These are phyloP conservation scores for Noctua pronuba DNA, from an alignment of 2,888 invertebrate species.

Conservation along the genomic window DNA sequence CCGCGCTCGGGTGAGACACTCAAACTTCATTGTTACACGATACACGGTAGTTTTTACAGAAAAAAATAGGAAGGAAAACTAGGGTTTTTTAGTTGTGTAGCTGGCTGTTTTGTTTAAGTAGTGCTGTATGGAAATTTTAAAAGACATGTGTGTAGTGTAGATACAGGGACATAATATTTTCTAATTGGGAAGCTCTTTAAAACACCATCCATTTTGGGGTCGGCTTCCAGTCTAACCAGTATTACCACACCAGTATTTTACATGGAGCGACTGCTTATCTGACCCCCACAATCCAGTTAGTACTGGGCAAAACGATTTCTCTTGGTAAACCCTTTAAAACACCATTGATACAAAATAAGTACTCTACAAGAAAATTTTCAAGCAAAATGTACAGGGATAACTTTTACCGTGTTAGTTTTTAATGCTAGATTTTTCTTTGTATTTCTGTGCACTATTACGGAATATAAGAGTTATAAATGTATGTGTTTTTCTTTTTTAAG, in stretches of 20 bases:
- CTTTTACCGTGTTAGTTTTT: neutral
- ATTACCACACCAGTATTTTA: too few relatives aligned
- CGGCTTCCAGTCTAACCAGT: too few relatives aligned
- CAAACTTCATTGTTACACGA: conserved; percentile 62
- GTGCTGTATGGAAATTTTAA: neutral
- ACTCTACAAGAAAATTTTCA: neutral
- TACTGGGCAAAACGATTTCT: too few relatives aligned
- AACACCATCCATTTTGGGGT: too few relatives aligned
- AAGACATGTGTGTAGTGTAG: neutral
- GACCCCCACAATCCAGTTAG: too few relatives aligned
- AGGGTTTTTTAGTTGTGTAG: conserved; percentile 18
- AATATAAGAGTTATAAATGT: neutral
- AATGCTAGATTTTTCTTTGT: neutral
- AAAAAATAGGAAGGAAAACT: conserved; percentile 28
- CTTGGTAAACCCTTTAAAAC: too few relatives aligned
- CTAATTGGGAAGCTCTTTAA: neutral
- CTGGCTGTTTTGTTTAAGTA: conserved; percentile 3
- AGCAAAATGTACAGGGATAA: neutral
- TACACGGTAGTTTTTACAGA: conserved; percentile 41
- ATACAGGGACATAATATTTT: neutral
- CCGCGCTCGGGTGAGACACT: conserved; percentile 64
- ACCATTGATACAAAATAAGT: neutral
- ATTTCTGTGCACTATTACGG: neutral
- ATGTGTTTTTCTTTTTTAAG: neutral
- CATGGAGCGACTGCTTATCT: too few relatives aligned